Evolutionary conservation across 2,797 vertebrate species (phyloP).

Genomic region (Phaenicophaeus curvirostris): DNA sequence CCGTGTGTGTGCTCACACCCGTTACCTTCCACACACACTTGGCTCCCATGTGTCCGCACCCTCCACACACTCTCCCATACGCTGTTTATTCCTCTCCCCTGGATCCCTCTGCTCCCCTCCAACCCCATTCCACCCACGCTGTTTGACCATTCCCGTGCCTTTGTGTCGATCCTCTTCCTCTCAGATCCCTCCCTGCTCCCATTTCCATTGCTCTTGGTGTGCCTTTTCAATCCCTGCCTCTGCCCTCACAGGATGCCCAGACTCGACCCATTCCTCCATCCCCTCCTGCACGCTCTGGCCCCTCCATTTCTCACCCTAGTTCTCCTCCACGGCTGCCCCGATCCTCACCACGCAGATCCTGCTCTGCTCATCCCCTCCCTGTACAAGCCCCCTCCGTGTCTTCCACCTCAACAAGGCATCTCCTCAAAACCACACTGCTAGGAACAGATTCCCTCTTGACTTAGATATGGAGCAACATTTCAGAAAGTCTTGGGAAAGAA

Average conservation of each 20-base stretch:
- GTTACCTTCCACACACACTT: rapidly evolving
- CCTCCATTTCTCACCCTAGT: not conserved
- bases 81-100: not conserved
- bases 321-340: not conserved
- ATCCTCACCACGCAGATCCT: rapidly evolving
- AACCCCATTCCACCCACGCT: too few species aligned
- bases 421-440: not conserved
- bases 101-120: not conserved
- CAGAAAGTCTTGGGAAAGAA: not conserved
- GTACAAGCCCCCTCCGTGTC: rapidly evolving
- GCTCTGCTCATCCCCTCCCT: not conserved
- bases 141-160: not conserved
- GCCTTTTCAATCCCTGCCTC: not conserved
- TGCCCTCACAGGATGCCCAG: not conserved
- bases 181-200: not conserved
- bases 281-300: not conserved
- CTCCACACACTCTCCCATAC: rapidly evolving
- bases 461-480: not conserved
- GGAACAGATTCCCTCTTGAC: not conserved
- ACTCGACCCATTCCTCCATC: not conserved
- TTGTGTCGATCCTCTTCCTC: rapidly evolving
- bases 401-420: not conserved
- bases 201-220: rapidly evolving
- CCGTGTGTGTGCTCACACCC: rapidly evolving
- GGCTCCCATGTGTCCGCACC: rapidly evolving